Evolutionary conservation across 2,113 vertebrate genomes (phyloP), one percentile per base, ranked within the genome.

Genomic region (Falcunculus frontatus): DNA sequence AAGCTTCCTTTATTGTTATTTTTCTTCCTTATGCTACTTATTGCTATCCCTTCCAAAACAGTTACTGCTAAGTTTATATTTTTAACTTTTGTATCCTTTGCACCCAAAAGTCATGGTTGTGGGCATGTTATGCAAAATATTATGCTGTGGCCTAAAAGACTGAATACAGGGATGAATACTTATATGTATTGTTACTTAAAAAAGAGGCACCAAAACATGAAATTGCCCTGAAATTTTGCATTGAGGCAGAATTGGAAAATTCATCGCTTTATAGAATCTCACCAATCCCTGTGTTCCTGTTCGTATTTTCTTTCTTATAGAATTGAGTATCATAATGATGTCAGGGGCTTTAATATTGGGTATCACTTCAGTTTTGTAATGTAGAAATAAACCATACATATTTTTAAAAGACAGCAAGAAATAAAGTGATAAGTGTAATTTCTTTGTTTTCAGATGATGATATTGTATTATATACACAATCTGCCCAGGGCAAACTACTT

Each of bases 161-260:
- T 60, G 10, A 50, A 47, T 49, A 52, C 9, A 25, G 13, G 22
- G 5, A 23, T 52, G 16, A 70, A 82, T 67, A 55, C 11, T 84
- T 21, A 32, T 14, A 33, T 8, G 1, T 7, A 3, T 17, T 37
- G 2, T 53, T 72, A 49, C 26, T 65, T 63, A 8, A 41, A 87
- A 26, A 37, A n/a, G 9, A 55, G 9, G 8, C 8, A 62, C 2
- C 1, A 5, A 17, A 57, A 83, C 30, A 15, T 0, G 0, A 10
- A 72, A 44, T 83, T 89, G 53, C 16, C 15, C 13, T 57, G 44
- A 68, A 74, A 50, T 80, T 88, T 84, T 85, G 16, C 8, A 35
- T 18, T 49, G 20, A 63, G 15, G 17, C 8, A 85, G 46, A 68
- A 60, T 49, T 63, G 44, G 39, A 67, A 88, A 35, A 39, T 42